Evolutionary conservation across 1,140 invertebrate species (phyloP), one percentile per base, ranked within the genome.

Genomic region (Reticulitermes speratus): DNA sequence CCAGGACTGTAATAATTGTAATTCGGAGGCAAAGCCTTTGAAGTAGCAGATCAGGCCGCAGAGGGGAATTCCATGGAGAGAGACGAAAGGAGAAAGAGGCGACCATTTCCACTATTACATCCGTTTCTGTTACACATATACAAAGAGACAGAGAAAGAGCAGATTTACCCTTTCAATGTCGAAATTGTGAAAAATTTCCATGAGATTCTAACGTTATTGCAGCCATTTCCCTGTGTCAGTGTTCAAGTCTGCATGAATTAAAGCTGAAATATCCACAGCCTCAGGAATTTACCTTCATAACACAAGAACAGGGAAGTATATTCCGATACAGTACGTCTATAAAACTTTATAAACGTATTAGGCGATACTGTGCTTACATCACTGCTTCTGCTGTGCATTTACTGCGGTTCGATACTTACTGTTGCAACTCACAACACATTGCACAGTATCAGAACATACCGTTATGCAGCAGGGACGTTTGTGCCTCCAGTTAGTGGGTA

Each of bases 101-200:
- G 65, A 75, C 25, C 65, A 30, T n/a, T 75, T 75, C n/a, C 25
- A 75, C 65, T 75, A n/a, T 75, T 75, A 75, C 65, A 75, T 75
- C 65, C n/a, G 65, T 75, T 75, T 75, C 65, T 30, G 7, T 75
- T 75, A 75, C n/a, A 75, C n/a, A 75, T 5, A 55, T 0, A 55
- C 19, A 48, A 11, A 11, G 11, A 48, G 11, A 48, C 48, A 48
- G 9, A 48, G 48, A 48, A 38, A 38, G 55, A 23, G 14, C 25
- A 23, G 21, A 23, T 23, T 75, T 75, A 30, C 25, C n/a, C 25
- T 30, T 75, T 75, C 65, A 75, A n/a, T 75, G n/a, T 75, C 65
- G 7, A 75, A 75, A 75, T 75, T 30, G 65, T 30, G 65, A 6
- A 75, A 75, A n/a, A 30, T 75, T 75, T 75, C 65, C 65, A 30